Evolutionary conservation across 2,797 vertebrate genomes (phyloP).

Genomic region (Rhinella marina): DNA sequence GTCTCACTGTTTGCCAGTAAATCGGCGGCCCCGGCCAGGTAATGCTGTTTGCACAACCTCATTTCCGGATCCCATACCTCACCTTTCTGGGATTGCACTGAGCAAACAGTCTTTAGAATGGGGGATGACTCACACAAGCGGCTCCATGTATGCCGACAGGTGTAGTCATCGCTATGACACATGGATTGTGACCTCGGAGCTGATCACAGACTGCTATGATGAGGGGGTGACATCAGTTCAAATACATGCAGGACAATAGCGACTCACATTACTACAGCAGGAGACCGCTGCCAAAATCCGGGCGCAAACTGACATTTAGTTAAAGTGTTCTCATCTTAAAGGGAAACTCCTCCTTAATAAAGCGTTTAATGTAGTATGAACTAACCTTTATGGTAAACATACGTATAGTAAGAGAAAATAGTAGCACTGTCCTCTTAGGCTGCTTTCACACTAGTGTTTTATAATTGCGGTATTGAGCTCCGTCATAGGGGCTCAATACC

Average conservation of each 20-base stretch:
- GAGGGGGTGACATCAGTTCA: conserved; percentile 4
- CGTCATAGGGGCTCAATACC: too few species aligned
- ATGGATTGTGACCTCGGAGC: neutral
- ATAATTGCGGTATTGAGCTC: too few species aligned
- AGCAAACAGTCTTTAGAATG: neutral
- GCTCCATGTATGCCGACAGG: neutral
- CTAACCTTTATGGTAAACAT: too few species aligned
- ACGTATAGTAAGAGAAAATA: too few species aligned
- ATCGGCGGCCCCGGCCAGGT: neutral
- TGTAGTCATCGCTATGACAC: neutral
- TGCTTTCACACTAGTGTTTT: too few species aligned
- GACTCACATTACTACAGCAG: neutral
- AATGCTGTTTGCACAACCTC: neutral
- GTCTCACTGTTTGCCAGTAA: too few species aligned
- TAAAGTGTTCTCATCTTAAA: neutral
- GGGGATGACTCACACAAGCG: neutral
- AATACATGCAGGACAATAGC: neutral
- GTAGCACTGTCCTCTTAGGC: too few species aligned
- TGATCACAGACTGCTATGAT: neutral
- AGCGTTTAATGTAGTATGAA: too few species aligned
- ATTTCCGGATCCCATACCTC: conserved; percentile 24
- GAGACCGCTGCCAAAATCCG: neutral
- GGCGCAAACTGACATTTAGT: neutral
- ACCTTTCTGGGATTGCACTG: conserved; percentile 5
- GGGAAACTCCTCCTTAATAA: neutral